A percentile compares a stretch with the other conserved stretches of the same genome.
Conservation (phyloP, 2,888 invertebrate genomes). For the Emesis castigata region DNA sequence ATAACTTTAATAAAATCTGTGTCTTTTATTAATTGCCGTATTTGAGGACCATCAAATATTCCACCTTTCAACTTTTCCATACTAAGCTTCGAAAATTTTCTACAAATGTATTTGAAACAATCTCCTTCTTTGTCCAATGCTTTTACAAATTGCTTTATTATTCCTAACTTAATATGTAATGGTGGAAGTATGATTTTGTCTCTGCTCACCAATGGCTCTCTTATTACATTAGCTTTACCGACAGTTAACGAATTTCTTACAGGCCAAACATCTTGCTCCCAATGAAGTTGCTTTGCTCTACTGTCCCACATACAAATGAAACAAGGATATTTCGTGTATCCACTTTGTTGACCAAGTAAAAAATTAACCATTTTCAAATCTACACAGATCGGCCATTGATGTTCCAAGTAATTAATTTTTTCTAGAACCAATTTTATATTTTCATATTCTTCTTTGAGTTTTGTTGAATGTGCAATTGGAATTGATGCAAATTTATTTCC, state of each 20-base stretch:
- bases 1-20: background rate
- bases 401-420: background rate
- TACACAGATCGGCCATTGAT: no score
- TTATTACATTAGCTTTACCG: slow-evolving; percentile 9
- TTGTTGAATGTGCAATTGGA: slow-evolving; percentile 13
- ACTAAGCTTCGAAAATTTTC: slow-evolving; percentile 18
- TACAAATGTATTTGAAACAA: slow-evolving; percentile 10
- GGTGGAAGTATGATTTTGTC: no score
- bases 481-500: slow-evolving; percentile 1
- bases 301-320: slow-evolving; percentile 27
- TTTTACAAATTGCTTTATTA: slow-evolving; percentile 13
- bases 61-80: slow-evolving; percentile 19
- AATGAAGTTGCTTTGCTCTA: slow-evolving; percentile 10
- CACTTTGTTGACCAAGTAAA: no score
- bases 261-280: background rate
- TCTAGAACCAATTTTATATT: background rate
- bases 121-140: slow-evolving; percentile 7
- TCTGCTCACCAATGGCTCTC: background rate
- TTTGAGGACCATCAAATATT: slow-evolving; percentile 7
- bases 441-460: slow-evolving; percentile 10
- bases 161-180: background rate
- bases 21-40: background rate
- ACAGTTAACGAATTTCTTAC: background rate
- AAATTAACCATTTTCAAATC: no score
- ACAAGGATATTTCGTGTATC: background rate